Conservation (phyloP, 2,888 invertebrate genomes). For the Eupithecia subfuscata region DNA sequence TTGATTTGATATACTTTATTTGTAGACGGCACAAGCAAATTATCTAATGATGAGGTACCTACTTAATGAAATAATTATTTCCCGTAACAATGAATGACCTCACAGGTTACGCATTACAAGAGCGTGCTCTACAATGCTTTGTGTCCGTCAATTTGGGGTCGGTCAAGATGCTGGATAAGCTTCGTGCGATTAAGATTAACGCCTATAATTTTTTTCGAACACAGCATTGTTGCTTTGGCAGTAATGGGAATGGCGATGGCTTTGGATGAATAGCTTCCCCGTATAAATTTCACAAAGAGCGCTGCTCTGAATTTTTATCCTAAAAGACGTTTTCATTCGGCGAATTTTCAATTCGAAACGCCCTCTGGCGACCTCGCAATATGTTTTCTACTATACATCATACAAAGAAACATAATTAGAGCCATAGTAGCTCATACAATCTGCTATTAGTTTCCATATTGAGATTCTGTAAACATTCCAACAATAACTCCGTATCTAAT, state of each 20-base stretch:
- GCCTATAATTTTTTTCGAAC: neutral
- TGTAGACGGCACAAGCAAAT: neutral
- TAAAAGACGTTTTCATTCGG: neutral
- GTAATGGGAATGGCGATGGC: neutral
- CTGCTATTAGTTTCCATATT: constrained; percentile 24
- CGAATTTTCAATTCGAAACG: neutral
- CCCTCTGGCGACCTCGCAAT: neutral
- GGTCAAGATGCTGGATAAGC: neutral
- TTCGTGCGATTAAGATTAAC: neutral
- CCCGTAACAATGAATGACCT: neutral
- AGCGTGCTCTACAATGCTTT: neutral
- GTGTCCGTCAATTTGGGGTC: neutral
- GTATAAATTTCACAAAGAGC: neutral
- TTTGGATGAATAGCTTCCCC: neutral
- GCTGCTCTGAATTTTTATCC: neutral
- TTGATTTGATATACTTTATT: neutral
- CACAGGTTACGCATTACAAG: neutral
- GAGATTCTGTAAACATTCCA: constrained; percentile 18
- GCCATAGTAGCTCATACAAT: constrained; percentile 16
- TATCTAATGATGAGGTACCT: neutral
- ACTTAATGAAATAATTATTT: neutral
- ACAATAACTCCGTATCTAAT: constrained; percentile 25
- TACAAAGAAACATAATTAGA: constrained; percentile 10
- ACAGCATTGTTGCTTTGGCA: neutral
- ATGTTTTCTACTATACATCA: neutral